Conservation (phyloP, 1,140 invertebrate genomes). For the Solenopsis invicta region DNA sequence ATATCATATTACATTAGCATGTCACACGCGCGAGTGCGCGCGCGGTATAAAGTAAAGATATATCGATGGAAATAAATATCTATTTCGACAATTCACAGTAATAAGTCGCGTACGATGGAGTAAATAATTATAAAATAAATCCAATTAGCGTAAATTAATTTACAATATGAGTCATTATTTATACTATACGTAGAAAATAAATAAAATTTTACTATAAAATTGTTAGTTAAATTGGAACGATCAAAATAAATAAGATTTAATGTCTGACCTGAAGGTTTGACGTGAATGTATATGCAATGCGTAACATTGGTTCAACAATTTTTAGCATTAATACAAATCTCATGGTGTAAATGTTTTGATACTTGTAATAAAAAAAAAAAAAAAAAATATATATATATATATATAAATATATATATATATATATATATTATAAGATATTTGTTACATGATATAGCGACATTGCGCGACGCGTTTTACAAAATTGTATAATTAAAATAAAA, state of each 20-base stretch:
- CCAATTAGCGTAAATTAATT: slow-evolving; percentile 1
- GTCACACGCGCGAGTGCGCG: too few species aligned
- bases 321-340: background rate
- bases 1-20: background rate
- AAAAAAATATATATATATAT: too few species aligned
- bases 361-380: too few species aligned
- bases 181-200: background rate
- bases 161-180: background rate
- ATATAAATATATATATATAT: background rate
- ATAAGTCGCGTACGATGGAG: background rate
- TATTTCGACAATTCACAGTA: slow-evolving; percentile 19
- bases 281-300: background rate
- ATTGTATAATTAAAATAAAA: slow-evolving; percentile 46
- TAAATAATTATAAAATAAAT: background rate
- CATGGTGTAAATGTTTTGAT: background rate
- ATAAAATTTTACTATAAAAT: slow-evolving; percentile 15
- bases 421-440: background rate
- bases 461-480: background rate
- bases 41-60: too few species aligned
- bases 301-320: background rate
- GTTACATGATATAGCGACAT: background rate
- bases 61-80: background rate
- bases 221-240: background rate
- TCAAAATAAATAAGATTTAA: background rate
- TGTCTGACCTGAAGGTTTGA: too few species aligned